Evolutionary conservation across 2,113 vertebrate species (phyloP).

Genomic region (Coturnix japonica): DNA sequence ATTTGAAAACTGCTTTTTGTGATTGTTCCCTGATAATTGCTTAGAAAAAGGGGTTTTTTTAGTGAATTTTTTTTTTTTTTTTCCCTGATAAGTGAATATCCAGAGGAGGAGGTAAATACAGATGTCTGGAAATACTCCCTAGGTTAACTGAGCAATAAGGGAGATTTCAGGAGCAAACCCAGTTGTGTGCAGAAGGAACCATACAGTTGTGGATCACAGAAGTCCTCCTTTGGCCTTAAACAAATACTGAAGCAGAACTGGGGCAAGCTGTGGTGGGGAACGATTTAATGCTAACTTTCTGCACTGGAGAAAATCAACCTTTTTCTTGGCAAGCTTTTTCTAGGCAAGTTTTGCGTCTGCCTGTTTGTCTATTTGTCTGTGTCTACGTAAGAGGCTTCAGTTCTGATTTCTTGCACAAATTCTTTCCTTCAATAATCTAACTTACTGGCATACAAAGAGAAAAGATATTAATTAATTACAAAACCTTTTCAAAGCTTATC

Average conservation of each 20-base stretch:
- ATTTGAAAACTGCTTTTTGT: background rate
- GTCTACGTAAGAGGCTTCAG: background rate
- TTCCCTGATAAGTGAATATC: background rate
- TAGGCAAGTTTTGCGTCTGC: background rate
- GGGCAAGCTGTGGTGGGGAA: background rate
- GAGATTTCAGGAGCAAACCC: background rate
- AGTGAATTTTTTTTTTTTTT: background rate
- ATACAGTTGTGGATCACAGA: background rate
- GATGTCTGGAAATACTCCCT: background rate
- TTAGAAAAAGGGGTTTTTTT: background rate
- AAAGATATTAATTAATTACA: conserved; percentile 66
- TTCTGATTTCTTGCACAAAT: background rate
- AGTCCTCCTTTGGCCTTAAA: background rate
- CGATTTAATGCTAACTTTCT: background rate
- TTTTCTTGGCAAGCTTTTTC: background rate
- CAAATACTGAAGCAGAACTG: background rate
- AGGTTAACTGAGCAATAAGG: background rate
- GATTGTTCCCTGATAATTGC: background rate
- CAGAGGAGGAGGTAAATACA: background rate
- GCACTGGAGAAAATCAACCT: background rate
- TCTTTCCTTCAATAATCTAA: background rate
- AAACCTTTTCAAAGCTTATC: conserved; percentile 78
- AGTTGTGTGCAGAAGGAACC: background rate
- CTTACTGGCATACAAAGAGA: conserved; percentile 44
- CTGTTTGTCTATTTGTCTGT: background rate